Evolutionary conservation across 2,888 invertebrate genomes (phyloP).

Genomic region (Vesta saturnalis): DNA sequence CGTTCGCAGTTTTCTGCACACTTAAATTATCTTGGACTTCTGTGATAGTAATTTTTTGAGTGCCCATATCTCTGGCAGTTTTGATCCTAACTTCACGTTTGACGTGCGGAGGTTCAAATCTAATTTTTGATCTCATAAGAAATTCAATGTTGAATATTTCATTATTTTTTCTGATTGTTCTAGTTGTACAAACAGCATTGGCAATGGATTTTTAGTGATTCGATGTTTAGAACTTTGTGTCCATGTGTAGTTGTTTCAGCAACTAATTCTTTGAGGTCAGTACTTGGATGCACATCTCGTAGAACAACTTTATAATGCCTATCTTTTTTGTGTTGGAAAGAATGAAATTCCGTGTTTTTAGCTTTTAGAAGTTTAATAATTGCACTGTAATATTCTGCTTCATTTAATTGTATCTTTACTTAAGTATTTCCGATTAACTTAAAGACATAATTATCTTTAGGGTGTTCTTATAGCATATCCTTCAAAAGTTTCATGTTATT

Average conservation of each 20-base stretch:
- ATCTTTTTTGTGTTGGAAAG: conserved; percentile 14
- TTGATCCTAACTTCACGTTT: conserved; percentile 14
- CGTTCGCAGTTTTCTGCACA: conserved; percentile 12
- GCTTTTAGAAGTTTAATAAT: background rate
- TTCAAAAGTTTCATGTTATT: conserved; percentile 1
- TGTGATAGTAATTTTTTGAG: conserved; percentile 9
- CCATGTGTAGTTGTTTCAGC: background rate
- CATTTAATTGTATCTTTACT: conserved; percentile 10
- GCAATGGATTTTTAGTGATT: background rate
- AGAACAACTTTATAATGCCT: background rate
- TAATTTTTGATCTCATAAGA: conserved; percentile 13
- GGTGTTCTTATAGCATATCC: background rate
- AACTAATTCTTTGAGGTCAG: background rate
- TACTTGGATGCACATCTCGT: background rate
- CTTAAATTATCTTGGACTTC: conserved; percentile 14
- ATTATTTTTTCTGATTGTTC: conserved; percentile 3
- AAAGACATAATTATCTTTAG: background rate
- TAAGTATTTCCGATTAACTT: conserved; percentile 2
- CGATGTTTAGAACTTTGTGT: background rate
- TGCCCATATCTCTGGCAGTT: conserved; percentile 18
- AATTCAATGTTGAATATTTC: conserved; percentile 13
- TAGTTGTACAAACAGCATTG: background rate
- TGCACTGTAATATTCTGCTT: background rate
- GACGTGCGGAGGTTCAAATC: conserved; percentile 11
- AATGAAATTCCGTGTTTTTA: conserved; percentile 17